These are phyloP conservation scores for Tichodroma muraria DNA, from an alignment of 2,113 vertebrate species.

Conservation along the genomic window DNA sequence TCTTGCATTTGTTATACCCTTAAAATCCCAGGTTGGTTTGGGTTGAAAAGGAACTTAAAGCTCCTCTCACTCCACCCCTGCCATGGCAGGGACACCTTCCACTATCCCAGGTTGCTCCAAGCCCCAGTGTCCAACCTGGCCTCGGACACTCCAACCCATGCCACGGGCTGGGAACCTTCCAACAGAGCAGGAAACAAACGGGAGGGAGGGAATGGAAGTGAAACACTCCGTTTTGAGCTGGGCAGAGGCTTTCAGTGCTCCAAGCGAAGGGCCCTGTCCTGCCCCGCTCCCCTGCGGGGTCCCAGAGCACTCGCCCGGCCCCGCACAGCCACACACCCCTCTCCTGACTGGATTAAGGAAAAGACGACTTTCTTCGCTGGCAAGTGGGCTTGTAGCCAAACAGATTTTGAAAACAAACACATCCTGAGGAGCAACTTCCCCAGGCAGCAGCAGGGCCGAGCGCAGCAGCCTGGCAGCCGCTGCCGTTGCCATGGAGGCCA, in stretches of 20 bases:
- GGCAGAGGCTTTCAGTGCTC: not conserved
- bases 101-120: not conserved
- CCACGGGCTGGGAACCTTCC: not conserved
- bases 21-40: not conserved
- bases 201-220: not conserved
- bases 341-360: rapidly evolving
- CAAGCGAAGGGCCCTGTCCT: not conserved
- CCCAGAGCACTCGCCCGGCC: not conserved
- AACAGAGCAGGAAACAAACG: rapidly evolving
- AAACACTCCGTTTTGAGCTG: not conserved
- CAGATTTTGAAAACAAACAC: not conserved
- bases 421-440: not conserved
- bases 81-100: not conserved
- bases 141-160: not conserved
- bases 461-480: not conserved
- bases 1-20: not conserved
- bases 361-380: rapidly evolving
- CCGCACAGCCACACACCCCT: rapidly evolving
- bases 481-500: slow-evolving; percentile 38
- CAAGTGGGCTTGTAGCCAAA: not conserved
- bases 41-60: not conserved
- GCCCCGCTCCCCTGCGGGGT: not conserved
- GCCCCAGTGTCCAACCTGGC: not conserved
- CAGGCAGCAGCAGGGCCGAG: not conserved
- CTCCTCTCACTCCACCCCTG: not conserved